Evolutionary conservation across 2,113 vertebrate genomes (phyloP).

Genomic region (Tetrax tetrax): DNA sequence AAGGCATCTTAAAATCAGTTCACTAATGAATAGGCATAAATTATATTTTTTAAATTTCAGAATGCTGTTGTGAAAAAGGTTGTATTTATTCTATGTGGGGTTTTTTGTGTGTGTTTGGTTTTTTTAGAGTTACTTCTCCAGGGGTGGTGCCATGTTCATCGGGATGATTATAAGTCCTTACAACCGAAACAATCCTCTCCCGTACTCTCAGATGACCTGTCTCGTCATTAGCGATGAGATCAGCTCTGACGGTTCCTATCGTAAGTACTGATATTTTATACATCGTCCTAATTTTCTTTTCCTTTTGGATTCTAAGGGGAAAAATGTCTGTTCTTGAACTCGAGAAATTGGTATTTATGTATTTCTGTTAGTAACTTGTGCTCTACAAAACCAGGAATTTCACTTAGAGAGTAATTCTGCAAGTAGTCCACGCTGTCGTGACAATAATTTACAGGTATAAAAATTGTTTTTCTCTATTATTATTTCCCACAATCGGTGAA

Average conservation of each 20-base stretch:
- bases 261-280: constrained; percentile 75
- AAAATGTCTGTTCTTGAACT: neutral
- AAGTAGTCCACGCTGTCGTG: neutral
- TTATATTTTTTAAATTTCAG: neutral
- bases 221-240: constrained; percentile 89
- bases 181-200: constrained; percentile 90
- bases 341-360: neutral
- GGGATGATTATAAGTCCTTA: constrained; percentile 99
- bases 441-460: neutral
- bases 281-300: neutral
- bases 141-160: constrained; percentile 95
- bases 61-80: neutral
- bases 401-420: neutral
- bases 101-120: neutral
- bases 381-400: neutral
- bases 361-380: neutral
- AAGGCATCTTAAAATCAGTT: accelerated
- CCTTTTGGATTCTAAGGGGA: neutral
- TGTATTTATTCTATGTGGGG: neutral
- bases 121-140: constrained; percentile 94
- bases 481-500: neutral
- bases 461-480: neutral
- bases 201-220: constrained; percentile 93
- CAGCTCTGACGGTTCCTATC: constrained; percentile 82
- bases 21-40: accelerated